Evolutionary conservation across 2,797 vertebrate species (phyloP).

Genomic region (Schizopygopsis malacanthus): DNA sequence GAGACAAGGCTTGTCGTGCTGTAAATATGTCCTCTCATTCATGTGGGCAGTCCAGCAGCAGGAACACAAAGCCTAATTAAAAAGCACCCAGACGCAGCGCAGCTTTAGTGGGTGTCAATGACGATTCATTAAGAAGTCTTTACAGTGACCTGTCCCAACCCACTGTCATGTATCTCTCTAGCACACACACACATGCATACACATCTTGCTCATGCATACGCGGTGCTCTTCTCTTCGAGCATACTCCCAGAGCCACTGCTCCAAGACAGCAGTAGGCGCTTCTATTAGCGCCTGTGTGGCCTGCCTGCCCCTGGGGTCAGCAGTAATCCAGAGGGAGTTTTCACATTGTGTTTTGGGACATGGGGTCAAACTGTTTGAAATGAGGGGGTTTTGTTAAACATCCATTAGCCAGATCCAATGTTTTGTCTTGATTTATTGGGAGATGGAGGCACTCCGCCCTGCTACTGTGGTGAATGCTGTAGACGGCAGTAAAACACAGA

Average conservation of each 20-base stretch:
- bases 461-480: conserved; percentile 10
- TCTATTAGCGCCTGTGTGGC: conserved; percentile 76
- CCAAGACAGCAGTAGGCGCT: conserved; percentile 75
- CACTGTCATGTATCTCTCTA: conserved; percentile 77
- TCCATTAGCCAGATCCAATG: conserved; percentile 80
- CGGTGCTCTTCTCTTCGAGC: conserved; percentile 55
- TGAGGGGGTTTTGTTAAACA: conserved; percentile 86
- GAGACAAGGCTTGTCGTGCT: conserved; percentile 71
- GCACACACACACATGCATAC: conserved; percentile 53
- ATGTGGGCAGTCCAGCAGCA: conserved; percentile 69
- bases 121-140: conserved; percentile 87
- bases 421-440: conserved; percentile 81
- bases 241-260: conserved; percentile 54
- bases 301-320: conserved; percentile 75
- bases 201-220: conserved; percentile 40
- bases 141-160: conserved; percentile 82
- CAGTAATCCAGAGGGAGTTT: conserved; percentile 84
- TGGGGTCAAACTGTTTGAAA: conserved; percentile 86
- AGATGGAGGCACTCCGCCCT: conserved; percentile 67
- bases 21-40: conserved; percentile 77
- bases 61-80: conserved; percentile 83
- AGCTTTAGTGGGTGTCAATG: conserved; percentile 82
- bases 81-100: conserved; percentile 79
- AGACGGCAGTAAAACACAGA: conserved; percentile 5
- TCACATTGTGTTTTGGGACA: conserved; percentile 82